Base-by-base conservation (phyloP, 2,888 invertebrate species). In the Drosophila tanythrix region DNA sequence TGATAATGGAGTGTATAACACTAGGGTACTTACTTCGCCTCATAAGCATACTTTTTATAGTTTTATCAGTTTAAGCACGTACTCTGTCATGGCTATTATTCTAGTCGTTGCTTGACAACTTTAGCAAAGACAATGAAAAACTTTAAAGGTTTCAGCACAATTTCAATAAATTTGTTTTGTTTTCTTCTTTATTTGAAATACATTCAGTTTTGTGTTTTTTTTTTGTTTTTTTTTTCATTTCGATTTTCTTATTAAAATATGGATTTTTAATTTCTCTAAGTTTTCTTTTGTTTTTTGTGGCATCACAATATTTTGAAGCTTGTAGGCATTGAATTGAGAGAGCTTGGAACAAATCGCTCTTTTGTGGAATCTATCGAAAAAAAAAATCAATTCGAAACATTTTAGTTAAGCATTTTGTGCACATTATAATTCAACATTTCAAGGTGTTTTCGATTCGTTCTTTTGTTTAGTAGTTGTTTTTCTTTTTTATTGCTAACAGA, bases 271-370 rank as follows among this genome's bases (percentile, higher is more conserved):
- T 64, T 76, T 76, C 65, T 15, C 40, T 76, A 53, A 29, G 8
- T 38, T 31, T 56, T 55, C 33, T 31, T 6, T 25, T n/a, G 15
- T 36, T 6, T 33, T 43, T 38, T 71, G 52, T 58, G 33, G 60
- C 79, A 87, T 89, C 86, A 87, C 90, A 90, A 74, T 35, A 71
- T 48, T 80, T 80, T 67, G 72, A 90, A 86, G 74, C 70, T 74
- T 71, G 31, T 48, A 74, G 64, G 66, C 76, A 79, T 75, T 66
- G 18, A 43, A 57, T 36, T 57, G 52, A 48, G 10, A 36, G 81
- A 73, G 73, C 58, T 64, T 33, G 51, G 57, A 70, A 56, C 57
- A 63, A 59, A 59, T 48, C n/a, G 66, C 76, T 76, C 59, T 43
- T 62, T 4, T 66, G 18, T 58, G 70, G 51, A 68, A 59, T 83